Evolutionary conservation across 2,888 invertebrate genomes (phyloP), one percentile per base, ranked within the genome.

Genomic region (Amphipyra berbera): DNA sequence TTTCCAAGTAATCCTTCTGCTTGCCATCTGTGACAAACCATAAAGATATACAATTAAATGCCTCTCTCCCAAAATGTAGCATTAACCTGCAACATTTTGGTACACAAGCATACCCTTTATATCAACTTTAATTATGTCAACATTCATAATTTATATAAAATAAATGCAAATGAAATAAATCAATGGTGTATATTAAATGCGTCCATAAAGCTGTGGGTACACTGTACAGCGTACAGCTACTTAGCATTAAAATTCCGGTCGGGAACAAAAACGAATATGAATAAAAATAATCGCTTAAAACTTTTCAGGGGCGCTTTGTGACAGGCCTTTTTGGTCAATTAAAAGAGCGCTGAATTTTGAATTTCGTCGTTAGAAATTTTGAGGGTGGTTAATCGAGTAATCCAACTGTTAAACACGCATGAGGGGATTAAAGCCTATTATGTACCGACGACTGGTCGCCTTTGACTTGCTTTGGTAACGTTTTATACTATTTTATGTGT

Each of bases 321-420:
- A 78, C 79, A 77, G 73, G 74, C 81, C 75, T 77, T 84, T 83
- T 82, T 77, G 83, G 84, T 86, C 83, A 86, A 85, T 86, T 86
- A 86, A 85, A 86, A 83, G 78, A 81, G 81, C 79, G 82, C 80
- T 81, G 82, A 84, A 81, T 82, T 79, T 78, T 77, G 80, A 81
- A 79, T 82, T 80, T 69, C 73, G 77, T 83, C 78, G 83, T 82
- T 79, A 74, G 77, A 75, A 78, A 80, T 79, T 81, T 80, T 62
- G 73, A 81, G 81, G 82, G 82, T 78, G 72, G 79, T 68, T 87
- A 87, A 89, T 87, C 83, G 88, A 88, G 86, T 87, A 88, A 87
- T 88, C 83, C 87, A 79, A 83, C 82, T 87, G 87, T 84, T 88
- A 85, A 89, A 89, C 88, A 88, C 83, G 85, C 88, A 82, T 85